Conservation (phyloP, 2,113 vertebrate species). For the Manacus vitellinus region DNA sequence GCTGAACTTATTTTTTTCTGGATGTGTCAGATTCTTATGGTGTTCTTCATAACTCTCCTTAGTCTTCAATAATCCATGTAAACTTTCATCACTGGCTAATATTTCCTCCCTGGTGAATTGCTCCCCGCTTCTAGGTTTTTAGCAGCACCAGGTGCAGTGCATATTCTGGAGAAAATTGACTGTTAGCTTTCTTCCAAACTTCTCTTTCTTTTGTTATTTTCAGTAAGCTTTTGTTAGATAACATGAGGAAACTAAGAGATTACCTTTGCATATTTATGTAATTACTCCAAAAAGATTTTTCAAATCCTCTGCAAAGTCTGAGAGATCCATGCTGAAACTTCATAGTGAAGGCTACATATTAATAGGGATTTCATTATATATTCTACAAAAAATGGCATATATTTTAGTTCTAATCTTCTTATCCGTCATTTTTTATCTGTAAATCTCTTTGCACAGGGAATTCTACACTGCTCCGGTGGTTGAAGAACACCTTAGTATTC, state of each 20-base stretch:
- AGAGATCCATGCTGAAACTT: slow-evolving; percentile 14
- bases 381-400: slow-evolving; percentile 13
- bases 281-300: slow-evolving; percentile 51
- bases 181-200: not conserved
- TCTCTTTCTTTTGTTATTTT: not conserved
- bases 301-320: slow-evolving; percentile 41
- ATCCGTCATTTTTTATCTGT: not conserved
- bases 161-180: not conserved
- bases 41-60: not conserved
- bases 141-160: not conserved
- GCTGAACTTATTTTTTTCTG: not conserved
- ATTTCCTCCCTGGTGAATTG: not conserved
- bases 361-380: slow-evolving; percentile 24
- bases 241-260: not conserved
- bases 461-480: not conserved
- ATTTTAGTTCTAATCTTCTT: slow-evolving; percentile 43
- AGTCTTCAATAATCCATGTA: not conserved
- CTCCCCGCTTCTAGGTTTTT: not conserved
- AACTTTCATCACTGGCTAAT: not conserved
- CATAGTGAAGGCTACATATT: not conserved
- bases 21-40: not conserved
- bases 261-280: slow-evolving; percentile 33
- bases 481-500: not conserved
- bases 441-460: slow-evolving; percentile 15
- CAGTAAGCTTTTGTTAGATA: not conserved